Percentiles rank a stretch among this genome's conserved stretches.
Conservation (phyloP, 2,113 vertebrate genomes). For the Phoenicopterus ruber region DNA sequence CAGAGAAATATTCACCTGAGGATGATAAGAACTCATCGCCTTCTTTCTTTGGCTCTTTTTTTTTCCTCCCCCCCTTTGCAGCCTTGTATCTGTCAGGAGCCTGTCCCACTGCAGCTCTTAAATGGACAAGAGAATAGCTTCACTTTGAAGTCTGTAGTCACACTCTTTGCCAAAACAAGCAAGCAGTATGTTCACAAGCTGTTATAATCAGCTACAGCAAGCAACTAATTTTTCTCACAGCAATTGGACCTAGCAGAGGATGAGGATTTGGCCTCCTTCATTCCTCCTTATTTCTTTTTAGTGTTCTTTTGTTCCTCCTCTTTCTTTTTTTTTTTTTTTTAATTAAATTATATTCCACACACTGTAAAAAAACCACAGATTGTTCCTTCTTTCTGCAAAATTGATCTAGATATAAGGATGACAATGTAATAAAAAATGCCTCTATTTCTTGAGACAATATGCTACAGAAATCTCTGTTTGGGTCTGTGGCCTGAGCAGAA, state of each 20-base stretch:
- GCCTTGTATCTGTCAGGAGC: background rate
- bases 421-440: background rate
- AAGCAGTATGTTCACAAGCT: background rate
- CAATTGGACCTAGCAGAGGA: background rate
- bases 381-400: background rate
- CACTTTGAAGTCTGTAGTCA: background rate
- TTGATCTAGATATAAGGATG: background rate
- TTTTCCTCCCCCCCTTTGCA: fast-evolving
- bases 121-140: background rate
- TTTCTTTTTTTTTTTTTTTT: background rate
- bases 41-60: background rate
- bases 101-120: background rate
- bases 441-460: background rate
- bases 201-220: background rate
- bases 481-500: background rate
- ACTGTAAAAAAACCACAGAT: background rate
- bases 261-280: background rate
- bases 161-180: background rate
- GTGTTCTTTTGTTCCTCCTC: background rate
- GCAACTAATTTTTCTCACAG: background rate
- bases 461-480: background rate
- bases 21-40: background rate
- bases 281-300: background rate
- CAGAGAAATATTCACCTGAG: background rate
- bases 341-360: background rate